Base-by-base conservation (phyloP, 2,113 vertebrate species). In the Hystrix brachyura region DNA sequence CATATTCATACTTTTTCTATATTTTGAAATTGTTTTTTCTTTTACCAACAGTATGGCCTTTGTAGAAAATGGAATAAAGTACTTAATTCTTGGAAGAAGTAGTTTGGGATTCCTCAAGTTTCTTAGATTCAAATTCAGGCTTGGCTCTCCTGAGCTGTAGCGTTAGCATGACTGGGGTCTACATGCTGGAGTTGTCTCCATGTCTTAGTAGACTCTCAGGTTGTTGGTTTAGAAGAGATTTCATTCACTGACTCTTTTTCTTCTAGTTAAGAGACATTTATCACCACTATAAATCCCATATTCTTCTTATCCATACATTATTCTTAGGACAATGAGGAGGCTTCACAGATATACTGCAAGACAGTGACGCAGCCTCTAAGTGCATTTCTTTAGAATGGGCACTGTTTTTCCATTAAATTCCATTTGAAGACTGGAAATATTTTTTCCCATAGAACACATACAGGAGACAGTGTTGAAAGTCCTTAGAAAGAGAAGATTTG, bases 341-440 rank as follows among this genome's bases (percentile, higher is more conserved):
- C 46, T 69, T 87, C 46, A 38, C 34, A 55, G n/a, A 55, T 32
- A 32, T 69, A 60, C 72, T 10, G 34, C 29, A 64, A 18, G 12
- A 84, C 10, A 72, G 62, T 76, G 53, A 95, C 43, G 7, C 79
- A 83, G 74, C 29, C 48, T 72, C 7, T 78, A 38, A 87, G 18
- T 62, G 3, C 0, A 43, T 87, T 85, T 94, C 53, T 80, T 4
- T n/a, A 85, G 94, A 97, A 80, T 43, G 10, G 94, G 25, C 38
- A 17, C 51, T 51, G 23, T 67, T 96, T 95, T 94, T 32, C 14
- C 46, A 87, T 91, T 83, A 91, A 87, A 72, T 87, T 64, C 55
- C 48, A 65, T 67, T 74, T 17, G 18, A 79, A 93, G 38, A 29
- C 25, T 15, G 51, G 17, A 64, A 74, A 34, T 67, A 32, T 83